phyloP scores from a whole-genome alignment of 2,888 invertebrate species.

The Lamellibrachia satsuma region DNA sequence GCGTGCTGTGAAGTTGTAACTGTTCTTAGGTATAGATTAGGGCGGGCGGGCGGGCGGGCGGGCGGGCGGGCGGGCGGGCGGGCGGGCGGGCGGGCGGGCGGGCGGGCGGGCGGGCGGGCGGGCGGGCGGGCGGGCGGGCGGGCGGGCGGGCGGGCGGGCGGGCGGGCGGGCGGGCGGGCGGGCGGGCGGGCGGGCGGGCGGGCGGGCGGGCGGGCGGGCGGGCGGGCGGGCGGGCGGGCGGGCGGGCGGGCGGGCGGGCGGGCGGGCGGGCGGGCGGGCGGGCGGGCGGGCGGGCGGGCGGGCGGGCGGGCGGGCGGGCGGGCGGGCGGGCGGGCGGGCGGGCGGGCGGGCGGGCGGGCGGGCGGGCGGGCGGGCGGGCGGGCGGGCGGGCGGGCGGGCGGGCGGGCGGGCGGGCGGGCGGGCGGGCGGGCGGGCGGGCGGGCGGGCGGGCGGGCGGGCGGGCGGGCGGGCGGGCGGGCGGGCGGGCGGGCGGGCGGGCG shows the following conservation, averaged over 20 bases:
- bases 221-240: not conserved
- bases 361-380: not conserved
- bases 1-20: no score
- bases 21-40: no score
- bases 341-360: not conserved
- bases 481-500: not conserved
- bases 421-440: not conserved
- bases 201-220: not conserved
- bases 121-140: slow-evolving; percentile 1
- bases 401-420: not conserved
- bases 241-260: not conserved
- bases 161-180: slow-evolving; percentile 1
- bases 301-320: not conserved
- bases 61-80: slow-evolving; percentile 1
- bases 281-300: not conserved
- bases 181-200: not conserved
- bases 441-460: no score
- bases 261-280: not conserved
- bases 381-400: not conserved
- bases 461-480: not conserved
- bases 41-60: slow-evolving; percentile 1
- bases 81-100: slow-evolving; percentile 1
- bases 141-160: slow-evolving; percentile 1
- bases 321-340: not conserved
- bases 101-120: slow-evolving; percentile 1